Percentiles rank a stretch among this genome's conserved stretches.
Conservation (phyloP, 2,113 vertebrate species). For the Aleadryas rufinucha region DNA sequence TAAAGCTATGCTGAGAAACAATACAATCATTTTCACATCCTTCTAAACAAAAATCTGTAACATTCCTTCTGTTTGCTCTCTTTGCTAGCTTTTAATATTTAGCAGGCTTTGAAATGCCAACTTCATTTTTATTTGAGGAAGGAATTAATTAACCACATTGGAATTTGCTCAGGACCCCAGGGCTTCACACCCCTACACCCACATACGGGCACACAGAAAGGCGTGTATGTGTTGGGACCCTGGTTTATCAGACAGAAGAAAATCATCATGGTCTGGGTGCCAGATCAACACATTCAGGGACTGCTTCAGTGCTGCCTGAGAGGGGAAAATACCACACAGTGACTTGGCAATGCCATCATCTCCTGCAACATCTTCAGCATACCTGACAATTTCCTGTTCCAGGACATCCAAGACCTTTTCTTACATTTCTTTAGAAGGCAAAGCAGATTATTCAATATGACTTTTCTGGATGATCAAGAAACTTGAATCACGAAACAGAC, state of each 20-base stretch:
- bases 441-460: not conserved
- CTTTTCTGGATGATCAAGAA: not conserved
- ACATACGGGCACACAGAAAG: not conserved
- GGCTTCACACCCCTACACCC: not conserved
- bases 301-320: not conserved
- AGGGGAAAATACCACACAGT: not conserved
- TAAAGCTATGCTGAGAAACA: not conserved
- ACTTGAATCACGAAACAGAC: not conserved
- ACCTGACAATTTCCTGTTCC: not conserved
- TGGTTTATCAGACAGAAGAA: not conserved
- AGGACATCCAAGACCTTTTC: not conserved
- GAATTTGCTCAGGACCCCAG: not conserved
- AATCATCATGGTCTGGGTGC: not conserved
- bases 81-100: not conserved
- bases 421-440: not conserved
- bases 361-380: not conserved
- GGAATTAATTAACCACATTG: slow-evolving; percentile 8
- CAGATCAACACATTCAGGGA: not conserved
- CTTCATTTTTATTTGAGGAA: not conserved
- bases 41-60: not conserved
- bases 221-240: not conserved
- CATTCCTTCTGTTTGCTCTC: not conserved
- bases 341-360: not conserved
- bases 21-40: not conserved
- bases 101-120: not conserved